These are phyloP conservation scores for Noctua comes DNA, from an alignment of 2,888 invertebrate species.

Conservation along the genomic window DNA sequence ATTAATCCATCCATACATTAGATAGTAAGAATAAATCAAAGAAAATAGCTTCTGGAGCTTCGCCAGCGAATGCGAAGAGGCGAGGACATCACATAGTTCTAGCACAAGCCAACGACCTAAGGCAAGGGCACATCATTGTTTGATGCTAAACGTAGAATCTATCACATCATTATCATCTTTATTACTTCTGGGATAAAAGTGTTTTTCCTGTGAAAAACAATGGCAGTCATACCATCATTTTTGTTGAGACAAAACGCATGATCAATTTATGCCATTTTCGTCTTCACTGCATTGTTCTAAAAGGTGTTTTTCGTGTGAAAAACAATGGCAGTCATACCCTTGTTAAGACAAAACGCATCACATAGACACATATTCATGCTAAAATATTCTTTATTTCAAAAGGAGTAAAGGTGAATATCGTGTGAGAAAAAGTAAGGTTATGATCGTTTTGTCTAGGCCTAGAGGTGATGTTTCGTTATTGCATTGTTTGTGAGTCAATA, in stretches of 20 bases:
- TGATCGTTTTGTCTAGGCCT: conserved; percentile 33
- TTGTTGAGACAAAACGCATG: background rate
- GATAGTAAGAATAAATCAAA: conserved; percentile 28
- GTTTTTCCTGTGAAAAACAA: conserved; percentile 9
- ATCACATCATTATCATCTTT: conserved; percentile 7
- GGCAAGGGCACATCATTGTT: conserved; percentile 54
- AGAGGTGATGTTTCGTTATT: conserved; percentile 29
- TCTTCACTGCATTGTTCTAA: background rate
- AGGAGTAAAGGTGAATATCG: rapidly evolving
- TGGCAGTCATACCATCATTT: background rate
- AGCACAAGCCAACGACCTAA: conserved; percentile 52
- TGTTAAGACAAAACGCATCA: background rate
- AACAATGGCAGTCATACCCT: background rate
- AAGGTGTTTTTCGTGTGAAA: conserved; percentile 11
- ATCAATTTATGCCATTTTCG: background rate
- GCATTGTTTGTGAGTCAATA: conserved; percentile 45
- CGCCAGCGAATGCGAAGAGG: conserved; percentile 20
- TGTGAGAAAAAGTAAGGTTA: conserved; percentile 14
- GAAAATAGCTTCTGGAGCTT: conserved; percentile 37
- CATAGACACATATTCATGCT: background rate
- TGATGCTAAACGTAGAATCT: background rate
- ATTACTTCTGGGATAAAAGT: rapidly evolving
- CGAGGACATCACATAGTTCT: conserved; percentile 48
- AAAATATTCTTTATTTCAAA: background rate
- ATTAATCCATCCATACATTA: background rate